phyloP scores from a whole-genome alignment of 1,140 invertebrate genomes.

The Diachasmimorpha longicaudata region DNA sequence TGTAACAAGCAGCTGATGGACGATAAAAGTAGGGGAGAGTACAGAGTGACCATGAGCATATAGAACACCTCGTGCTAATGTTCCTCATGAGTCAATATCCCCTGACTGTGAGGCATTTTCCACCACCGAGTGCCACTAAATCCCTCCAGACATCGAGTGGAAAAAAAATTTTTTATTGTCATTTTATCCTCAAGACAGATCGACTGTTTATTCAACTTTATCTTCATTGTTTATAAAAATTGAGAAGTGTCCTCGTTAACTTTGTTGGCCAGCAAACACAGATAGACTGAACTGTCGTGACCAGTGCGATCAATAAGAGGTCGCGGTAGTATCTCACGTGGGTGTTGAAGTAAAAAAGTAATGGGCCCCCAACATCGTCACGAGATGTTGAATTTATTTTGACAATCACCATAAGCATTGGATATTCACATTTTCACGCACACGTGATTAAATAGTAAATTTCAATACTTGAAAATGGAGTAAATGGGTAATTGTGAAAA shows the following conservation, averaged over 20 bases:
- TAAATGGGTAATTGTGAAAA: too few relatives aligned
- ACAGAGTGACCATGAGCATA: background rate
- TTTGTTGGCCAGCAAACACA: background rate
- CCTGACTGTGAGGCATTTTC: background rate
- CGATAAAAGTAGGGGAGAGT: background rate
- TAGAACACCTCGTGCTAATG: background rate
- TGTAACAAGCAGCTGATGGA: background rate
- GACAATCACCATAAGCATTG: too few relatives aligned
- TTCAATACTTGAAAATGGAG: too few relatives aligned
- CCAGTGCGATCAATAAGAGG: conserved; percentile 4
- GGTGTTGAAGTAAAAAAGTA: background rate
- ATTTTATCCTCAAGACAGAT: too few relatives aligned
- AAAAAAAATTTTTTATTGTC: too few relatives aligned
- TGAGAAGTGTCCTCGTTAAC: background rate
- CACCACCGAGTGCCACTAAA: too few relatives aligned
- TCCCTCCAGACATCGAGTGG: too few relatives aligned
- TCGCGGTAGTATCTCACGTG: conserved; percentile 3
- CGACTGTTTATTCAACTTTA: background rate
- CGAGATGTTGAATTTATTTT: background rate
- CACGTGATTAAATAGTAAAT: too few relatives aligned
- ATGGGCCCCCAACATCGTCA: background rate
- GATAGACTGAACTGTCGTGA: background rate
- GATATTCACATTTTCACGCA: too few relatives aligned
- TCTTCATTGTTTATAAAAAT: background rate
- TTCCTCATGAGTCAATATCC: background rate